Evolutionary conservation across 2,888 invertebrate genomes (phyloP), one percentile per base, ranked within the genome.

Genomic region (Clusia tigrina): DNA sequence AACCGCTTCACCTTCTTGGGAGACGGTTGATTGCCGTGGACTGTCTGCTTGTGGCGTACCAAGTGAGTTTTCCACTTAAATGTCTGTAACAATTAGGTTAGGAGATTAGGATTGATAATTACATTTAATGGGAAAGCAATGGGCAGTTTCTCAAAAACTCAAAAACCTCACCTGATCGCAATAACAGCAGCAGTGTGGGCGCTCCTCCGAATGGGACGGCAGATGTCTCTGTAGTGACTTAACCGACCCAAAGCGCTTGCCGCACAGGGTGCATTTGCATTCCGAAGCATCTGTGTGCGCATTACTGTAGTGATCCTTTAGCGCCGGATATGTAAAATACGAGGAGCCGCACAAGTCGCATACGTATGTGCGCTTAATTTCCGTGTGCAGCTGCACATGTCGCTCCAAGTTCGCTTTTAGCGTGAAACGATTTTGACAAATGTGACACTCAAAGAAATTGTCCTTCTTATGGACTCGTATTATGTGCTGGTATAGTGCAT

Each of bases 21-120:
- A 32, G 79, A 78, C 55, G 82, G 80, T 66, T 80, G 78, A 67
- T 81, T 82, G 17, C 80, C 81, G 64, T 84, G 84, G 56, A 80
- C 78, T 0, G 80, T 77, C 69, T 83, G 82, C 71, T 84, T 83
- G 70, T 84, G 84, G 32, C 84, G 81, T 58, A 81, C 82, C 65
- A 84, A 74, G 74, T 84, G 83, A 3, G 84, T 83, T 69, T 83
- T 83, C 81, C 82, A 82, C 64, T 84, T 84, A 62, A 83, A 84
- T 12, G 82, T 82, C 82, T 83, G 32, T 0, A 55, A 58, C 17
- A 18, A 61, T n/a, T n/a, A n/a, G n/a, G n/a, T n/a, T n/a, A n/a
- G n/a, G n/a, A n/a, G n/a, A n/a, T n/a, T n/a, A n/a, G n/a, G n/a
- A n/a, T n/a, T n/a, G n/a, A n/a, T n/a, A n/a, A n/a, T n/a, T n/a